These are phyloP conservation scores for Cepaea nemoralis DNA, from an alignment of 1,140 invertebrate species.

Conservation along the genomic window DNA sequence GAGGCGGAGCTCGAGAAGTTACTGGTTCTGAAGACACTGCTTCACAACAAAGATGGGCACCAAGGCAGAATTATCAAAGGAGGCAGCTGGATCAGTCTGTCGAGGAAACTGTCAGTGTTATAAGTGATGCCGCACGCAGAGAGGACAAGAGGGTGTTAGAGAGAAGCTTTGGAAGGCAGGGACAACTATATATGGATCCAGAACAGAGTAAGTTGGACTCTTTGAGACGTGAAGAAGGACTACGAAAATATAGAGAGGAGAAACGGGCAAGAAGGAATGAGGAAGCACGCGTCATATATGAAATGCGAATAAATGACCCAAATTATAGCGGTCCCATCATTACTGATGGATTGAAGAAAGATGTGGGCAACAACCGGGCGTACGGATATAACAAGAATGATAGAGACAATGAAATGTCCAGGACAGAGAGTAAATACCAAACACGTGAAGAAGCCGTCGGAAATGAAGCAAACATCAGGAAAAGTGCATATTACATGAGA, in stretches of 20 bases:
- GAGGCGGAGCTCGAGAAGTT: background rate
- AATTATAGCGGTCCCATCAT: background rate
- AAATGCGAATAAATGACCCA: background rate
- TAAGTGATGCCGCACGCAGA: background rate
- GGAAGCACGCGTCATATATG: background rate
- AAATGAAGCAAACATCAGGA: background rate
- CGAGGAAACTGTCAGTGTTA: background rate
- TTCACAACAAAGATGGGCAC: background rate
- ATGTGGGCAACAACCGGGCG: background rate
- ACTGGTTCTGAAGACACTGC: background rate
- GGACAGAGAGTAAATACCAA: background rate
- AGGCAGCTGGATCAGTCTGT: background rate
- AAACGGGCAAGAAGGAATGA: background rate
- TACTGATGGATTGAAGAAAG: background rate
- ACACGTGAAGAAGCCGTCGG: background rate
- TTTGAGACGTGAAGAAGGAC: background rate
- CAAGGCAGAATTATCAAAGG: background rate
- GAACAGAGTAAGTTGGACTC: background rate
- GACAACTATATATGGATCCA: background rate
- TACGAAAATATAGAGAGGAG: background rate
- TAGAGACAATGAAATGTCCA: background rate
- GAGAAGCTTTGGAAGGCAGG: background rate
- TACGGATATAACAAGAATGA: background rate
- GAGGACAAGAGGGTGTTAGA: background rate
- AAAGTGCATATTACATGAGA: background rate